phyloP scores from a whole-genome alignment of 2,113 vertebrate species.

The Zosterops borbonicus region DNA sequence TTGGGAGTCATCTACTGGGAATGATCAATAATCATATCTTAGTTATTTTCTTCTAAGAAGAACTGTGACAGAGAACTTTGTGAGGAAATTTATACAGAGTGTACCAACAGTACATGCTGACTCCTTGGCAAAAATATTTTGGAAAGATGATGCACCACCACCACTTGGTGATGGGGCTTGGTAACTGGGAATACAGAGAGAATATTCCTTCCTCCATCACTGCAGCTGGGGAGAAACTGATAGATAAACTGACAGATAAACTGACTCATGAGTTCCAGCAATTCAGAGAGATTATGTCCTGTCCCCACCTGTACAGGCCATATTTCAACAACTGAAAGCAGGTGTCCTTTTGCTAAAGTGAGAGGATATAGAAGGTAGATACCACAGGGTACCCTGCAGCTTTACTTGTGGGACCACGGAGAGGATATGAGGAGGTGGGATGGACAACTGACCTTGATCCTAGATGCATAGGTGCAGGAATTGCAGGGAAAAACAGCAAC shows the following conservation, averaged over 20 bases:
- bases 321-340: background rate
- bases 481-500: background rate
- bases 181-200: background rate
- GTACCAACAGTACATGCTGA: rapidly evolving
- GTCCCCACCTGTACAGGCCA: background rate
- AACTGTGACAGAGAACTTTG: background rate
- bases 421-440: background rate
- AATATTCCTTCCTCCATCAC: background rate
- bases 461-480: background rate
- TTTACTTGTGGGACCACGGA: background rate
- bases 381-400: too few species aligned
- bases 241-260: background rate
- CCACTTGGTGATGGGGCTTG: rapidly evolving
- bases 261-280: background rate
- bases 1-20: background rate
- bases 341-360: background rate
- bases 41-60: background rate
- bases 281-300: background rate
- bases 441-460: background rate
- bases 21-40: background rate
- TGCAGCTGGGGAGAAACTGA: background rate
- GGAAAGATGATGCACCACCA: background rate
- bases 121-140: background rate
- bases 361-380: background rate
- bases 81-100: background rate